Base-by-base conservation (phyloP, 2,113 vertebrate species). In the Eidolon helvum region DNA sequence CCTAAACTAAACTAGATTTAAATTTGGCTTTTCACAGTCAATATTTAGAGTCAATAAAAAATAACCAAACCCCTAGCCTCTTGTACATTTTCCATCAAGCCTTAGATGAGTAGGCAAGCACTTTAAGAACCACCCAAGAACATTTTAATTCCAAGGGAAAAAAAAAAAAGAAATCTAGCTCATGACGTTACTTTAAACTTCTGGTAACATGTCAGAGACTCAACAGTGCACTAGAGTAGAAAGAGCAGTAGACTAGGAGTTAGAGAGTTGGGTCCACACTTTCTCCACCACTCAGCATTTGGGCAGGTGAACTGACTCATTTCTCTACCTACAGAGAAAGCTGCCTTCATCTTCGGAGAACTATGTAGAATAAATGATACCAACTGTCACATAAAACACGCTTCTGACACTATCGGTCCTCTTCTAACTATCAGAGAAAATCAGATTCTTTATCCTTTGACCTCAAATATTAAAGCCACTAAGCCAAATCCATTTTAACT, bases 401-500 rank as follows among this genome's bases (percentile, higher is more conserved):
- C 33, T 95, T 91, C 48, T 78, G 48, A 97, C 24, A 89, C 2
- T 30, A 86, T 91, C 15, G 55, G 53, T 71, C 38, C 30, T 88
- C 68, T 68, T 88, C 50, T 38, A 87, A 82, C 28, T 35, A 35
- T 53, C 69, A 48, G 79, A 50, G 59, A 94, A 75, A 93, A 86
- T 59, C 75, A 80, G 57, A 63, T 40, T 86, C 66, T 74, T 95
- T 80, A 95, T 48, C 79, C 35, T 88, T 38, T 45, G 59, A 96
- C 50, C 57, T 94, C 22, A 26, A 78, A 72, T 50, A 95, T 16
- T 30, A 87, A 84, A 92, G 57, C 12, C 48, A 53, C 22, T 40
- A 85, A 55, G 48, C 68, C 78, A 94, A 90, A 83, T 55, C 16
- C 69, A 87, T 71, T 90, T 87, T 57, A 95, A 91, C n/a, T 59